These are phyloP conservation scores for Dasypogon diadema DNA, from an alignment of 2,888 invertebrate genomes.

Conservation along the genomic window DNA sequence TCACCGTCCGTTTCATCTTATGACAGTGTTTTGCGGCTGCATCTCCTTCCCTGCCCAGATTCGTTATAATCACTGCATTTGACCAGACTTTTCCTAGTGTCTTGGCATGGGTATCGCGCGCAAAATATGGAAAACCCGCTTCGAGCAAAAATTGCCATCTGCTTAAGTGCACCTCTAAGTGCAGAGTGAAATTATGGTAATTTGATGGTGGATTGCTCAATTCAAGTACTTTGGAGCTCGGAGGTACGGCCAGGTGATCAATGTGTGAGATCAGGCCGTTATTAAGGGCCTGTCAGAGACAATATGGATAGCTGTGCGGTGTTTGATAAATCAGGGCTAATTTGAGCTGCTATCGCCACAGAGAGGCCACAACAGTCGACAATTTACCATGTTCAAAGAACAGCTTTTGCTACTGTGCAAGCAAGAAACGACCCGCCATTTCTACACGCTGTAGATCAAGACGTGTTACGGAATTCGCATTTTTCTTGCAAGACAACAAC, in stretches of 20 bases:
- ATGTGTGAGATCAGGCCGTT: constrained; percentile 14
- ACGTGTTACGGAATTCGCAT: neutral
- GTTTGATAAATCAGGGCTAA: constrained; percentile 36
- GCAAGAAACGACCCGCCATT: neutral
- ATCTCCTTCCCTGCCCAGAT: constrained; percentile 26
- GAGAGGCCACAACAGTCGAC: neutral
- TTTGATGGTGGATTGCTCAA: constrained; percentile 47
- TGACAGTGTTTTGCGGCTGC: constrained; percentile 43
- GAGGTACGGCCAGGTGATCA: constrained; percentile 43
- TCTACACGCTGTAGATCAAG: constrained; percentile 27
- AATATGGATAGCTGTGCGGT: constrained; percentile 26
- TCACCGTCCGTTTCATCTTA: constrained; percentile 44
- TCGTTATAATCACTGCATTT: neutral
- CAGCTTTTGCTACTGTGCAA: constrained; percentile 15
- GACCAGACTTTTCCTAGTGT: constrained; percentile 1
- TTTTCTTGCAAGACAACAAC: neutral
- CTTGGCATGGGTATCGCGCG: neutral
- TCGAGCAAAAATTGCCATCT: constrained; percentile 44
- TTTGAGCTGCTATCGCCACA: neutral
- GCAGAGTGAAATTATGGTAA: constrained; percentile 46
- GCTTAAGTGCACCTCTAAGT: constrained; percentile 48
- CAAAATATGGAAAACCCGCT: constrained; percentile 37
- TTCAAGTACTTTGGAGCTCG: constrained; percentile 33
- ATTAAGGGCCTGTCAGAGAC: constrained; percentile 24
- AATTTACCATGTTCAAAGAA: neutral